Base-by-base conservation (phyloP, 2,113 vertebrate genomes). In the Nothocercus julius region DNA sequence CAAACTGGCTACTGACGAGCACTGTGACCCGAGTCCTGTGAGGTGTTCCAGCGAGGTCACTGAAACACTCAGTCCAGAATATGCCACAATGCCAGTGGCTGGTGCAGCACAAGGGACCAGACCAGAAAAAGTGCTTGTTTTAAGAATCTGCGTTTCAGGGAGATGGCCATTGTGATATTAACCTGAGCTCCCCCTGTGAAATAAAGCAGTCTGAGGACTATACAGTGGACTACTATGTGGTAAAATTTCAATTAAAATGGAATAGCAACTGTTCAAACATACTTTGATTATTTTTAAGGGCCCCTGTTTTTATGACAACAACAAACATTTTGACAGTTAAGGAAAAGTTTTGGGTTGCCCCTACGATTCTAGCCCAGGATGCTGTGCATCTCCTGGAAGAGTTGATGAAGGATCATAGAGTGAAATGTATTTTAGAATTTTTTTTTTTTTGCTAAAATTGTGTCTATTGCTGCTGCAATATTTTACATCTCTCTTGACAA, bases 31-130 rank as follows among this genome's bases (percentile, higher is more conserved):
- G 17, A 54, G 36, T n/a, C 59, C 64, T 13, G 2, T n/a, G 47
- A 51, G 59, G 4, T 19, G 36, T 72, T 51, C 27, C 32, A 17
- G 32, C 49, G 54, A 28, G 63, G 0, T 0, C 1, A 1, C 30
- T 56, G 83, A 49, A 70, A 44, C 0, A 0, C 59, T 90, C 22
- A 18, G 17, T 87, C 49, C 30, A 7, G 21, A 0, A 4, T 0
- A 2, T 61, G 66, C 34, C 1, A 5, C 69, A 58, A 19, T 64
- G 36, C 11, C 67, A 72, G 44, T 32, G 77, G 69, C 87, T 2
- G 9, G 30, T 68, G 34, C 40, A 58, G 16, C 5, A 1, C 1
- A 3, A 83, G 22, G 27, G 44, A n/a, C 24, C 0, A 3, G n/a
- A 36, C 20, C 44, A 34, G 38, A 47, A 45, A 82, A 85, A 16